Conservation (phyloP, 2,888 invertebrate genomes). For the Erebia palarica region DNA sequence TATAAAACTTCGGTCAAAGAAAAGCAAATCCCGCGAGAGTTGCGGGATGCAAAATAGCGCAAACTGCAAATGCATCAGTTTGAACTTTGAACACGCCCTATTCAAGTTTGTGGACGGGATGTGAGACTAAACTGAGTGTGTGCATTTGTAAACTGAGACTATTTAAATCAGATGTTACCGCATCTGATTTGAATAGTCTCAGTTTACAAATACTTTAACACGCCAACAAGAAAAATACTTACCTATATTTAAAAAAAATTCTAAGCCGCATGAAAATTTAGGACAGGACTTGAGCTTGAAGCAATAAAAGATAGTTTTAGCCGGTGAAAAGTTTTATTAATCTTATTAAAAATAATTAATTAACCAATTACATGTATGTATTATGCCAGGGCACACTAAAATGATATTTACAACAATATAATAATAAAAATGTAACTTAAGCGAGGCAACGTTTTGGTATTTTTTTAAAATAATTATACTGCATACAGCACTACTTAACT, state of each 20-base stretch:
- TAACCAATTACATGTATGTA: slow-evolving; percentile 55
- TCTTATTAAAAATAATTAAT: slow-evolving; percentile 51
- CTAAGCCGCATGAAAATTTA: too few relatives aligned
- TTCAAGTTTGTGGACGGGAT: too few relatives aligned
- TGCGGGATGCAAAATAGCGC: too few relatives aligned
- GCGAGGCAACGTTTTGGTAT: slow-evolving; percentile 82
- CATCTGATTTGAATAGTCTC: too few relatives aligned
- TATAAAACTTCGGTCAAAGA: neutral
- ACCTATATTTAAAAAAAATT: too few relatives aligned
- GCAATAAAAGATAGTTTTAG: slow-evolving; percentile 48
- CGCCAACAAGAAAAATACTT: too few relatives aligned
- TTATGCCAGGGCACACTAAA: slow-evolving; percentile 76
- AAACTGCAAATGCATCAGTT: neutral
- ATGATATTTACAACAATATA: slow-evolving; percentile 65
- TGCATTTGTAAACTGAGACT: too few relatives aligned
- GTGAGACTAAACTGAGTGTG: too few relatives aligned
- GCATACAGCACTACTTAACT: slow-evolving; percentile 48
- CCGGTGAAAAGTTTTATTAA: slow-evolving; percentile 73
- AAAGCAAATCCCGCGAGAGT: neutral
- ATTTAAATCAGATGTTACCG: too few relatives aligned
- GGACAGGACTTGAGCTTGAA: neutral
- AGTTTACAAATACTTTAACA: too few relatives aligned
- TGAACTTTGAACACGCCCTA: neutral
- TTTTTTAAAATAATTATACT: slow-evolving; percentile 71
- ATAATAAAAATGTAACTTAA: slow-evolving; percentile 67